These are phyloP conservation scores for Catostomus latipinnis DNA, from an alignment of 2,797 vertebrate species.

Conservation along the genomic window DNA sequence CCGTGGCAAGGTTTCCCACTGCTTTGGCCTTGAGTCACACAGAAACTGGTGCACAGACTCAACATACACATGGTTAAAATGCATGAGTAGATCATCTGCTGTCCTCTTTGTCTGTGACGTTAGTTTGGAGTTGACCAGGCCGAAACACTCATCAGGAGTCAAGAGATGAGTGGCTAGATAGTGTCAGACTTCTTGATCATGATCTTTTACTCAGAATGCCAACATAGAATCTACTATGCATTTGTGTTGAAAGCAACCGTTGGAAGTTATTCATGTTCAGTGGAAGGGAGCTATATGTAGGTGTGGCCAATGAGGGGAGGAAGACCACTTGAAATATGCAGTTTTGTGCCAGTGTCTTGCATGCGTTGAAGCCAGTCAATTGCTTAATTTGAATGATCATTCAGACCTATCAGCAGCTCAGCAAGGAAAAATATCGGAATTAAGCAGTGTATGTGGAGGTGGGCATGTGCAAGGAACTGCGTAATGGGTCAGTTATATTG, in stretches of 20 bases:
- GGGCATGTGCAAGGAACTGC: no score
- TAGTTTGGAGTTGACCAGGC: slow-evolving; percentile 8
- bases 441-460: no score
- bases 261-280: background rate
- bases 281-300: background rate
- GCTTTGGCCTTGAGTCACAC: slow-evolving; percentile 44
- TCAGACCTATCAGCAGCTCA: no score
- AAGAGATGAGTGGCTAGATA: slow-evolving; percentile 20
- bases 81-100: background rate
- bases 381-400: no score
- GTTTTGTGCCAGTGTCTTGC: background rate
- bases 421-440: no score
- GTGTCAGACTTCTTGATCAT: background rate
- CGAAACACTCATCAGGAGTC: slow-evolving; percentile 26
- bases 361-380: no score
- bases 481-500: no score
- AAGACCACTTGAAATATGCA: background rate
- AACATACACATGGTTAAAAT: slow-evolving; percentile 9
- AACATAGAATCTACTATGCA: background rate
- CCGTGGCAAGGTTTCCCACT: slow-evolving; percentile 47
- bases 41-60: slow-evolving; percentile 37
- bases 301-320: background rate
- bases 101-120: slow-evolving; percentile 10
- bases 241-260: slow-evolving; percentile 9
- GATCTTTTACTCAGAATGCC: slow-evolving; percentile 5